A percentile compares a stretch with the other conserved stretches of the same genome.
Evolutionary conservation across 1,140 invertebrate genomes (phyloP).

Genomic region (Neodiprion lecontei): DNA sequence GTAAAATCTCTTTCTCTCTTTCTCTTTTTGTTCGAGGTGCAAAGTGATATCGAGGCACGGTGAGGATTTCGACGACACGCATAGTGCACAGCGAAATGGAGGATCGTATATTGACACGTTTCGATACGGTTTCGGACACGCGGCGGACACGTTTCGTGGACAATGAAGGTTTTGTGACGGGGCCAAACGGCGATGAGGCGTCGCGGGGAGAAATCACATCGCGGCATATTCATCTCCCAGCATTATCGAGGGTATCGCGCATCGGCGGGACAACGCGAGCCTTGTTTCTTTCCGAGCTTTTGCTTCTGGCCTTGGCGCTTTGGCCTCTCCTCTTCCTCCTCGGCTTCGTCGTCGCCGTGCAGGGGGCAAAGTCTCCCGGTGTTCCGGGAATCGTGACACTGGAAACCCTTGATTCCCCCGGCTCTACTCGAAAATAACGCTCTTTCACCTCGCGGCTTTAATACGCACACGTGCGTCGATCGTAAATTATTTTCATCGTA

Average conservation of each 20-base stretch:
- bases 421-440: neutral
- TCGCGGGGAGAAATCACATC: no score
- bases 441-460: no score
- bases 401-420: conserved; percentile 2
- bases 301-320: neutral
- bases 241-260: no score
- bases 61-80: no score
- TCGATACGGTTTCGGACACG: neutral
- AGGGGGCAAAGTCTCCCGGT: neutral
- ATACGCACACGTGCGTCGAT: conserved; percentile 5
- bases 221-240: no score
- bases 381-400: conserved; percentile 11
- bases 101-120: conserved; percentile 3
- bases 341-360: no score
- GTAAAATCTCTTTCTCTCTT: no score
- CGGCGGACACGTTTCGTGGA: neutral
- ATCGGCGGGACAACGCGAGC: neutral
- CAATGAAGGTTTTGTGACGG: neutral
- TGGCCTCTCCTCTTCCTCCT: neutral
- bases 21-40: no score
- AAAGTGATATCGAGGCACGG: no score
- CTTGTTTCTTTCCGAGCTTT: neutral
- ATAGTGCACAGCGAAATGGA: neutral
- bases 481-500: conserved; percentile 38
- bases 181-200: no score